Evolutionary conservation across 2,797 vertebrate genomes (phyloP).

Genomic region (Tapirus indicus): DNA sequence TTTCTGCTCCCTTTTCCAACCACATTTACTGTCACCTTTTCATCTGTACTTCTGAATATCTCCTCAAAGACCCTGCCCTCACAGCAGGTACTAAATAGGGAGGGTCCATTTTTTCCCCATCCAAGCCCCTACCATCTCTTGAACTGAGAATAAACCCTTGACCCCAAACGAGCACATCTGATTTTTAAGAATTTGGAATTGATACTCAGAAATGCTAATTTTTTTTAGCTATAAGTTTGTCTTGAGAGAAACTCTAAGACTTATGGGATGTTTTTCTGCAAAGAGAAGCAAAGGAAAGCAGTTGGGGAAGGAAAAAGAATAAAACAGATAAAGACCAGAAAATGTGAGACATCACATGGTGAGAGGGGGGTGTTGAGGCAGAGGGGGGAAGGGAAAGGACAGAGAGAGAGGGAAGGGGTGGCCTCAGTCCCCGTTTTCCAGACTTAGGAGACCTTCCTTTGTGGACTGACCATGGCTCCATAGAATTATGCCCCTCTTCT

Average conservation of each 20-base stretch:
- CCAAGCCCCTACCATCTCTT: neutral
- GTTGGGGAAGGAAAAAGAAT: neutral
- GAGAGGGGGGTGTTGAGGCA: neutral
- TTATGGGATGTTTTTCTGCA: neutral
- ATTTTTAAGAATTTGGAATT: neutral
- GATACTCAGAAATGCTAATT: neutral
- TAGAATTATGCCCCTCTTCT: neutral
- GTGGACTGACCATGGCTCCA: too few relatives aligned
- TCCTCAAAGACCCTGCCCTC: neutral
- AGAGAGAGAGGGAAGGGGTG: neutral
- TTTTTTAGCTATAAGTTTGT: neutral
- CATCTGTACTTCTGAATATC: neutral
- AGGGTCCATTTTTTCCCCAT: neutral
- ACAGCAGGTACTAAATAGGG: neutral
- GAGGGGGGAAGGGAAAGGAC: neutral
- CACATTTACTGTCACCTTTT: neutral
- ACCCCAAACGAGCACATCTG: neutral
- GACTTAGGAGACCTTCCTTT: neutral
- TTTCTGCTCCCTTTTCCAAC: neutral
- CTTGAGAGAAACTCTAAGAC: neutral
- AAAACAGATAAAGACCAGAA: neutral
- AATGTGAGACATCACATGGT: neutral
- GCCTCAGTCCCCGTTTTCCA: neutral
- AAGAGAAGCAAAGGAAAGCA: neutral
- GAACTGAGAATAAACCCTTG: neutral